Conservation (phyloP, 2,888 invertebrate genomes). For the Cloeon dipterum region DNA sequence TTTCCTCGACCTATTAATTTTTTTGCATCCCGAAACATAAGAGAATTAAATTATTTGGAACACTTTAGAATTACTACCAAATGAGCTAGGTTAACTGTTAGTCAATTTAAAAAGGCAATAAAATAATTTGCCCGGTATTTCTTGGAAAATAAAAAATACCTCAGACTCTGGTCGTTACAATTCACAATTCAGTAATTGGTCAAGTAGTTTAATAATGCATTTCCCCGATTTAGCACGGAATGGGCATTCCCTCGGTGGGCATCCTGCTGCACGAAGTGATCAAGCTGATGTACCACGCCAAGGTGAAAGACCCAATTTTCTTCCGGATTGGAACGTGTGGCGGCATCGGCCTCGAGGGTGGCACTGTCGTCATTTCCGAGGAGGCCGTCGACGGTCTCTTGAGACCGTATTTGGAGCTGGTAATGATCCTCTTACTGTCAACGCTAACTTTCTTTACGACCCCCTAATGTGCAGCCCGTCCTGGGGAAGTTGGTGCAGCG, state of each 20-base stretch:
- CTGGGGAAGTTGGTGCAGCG: slow-evolving; percentile 61
- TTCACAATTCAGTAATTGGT: too few relatives aligned
- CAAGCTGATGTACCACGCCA: slow-evolving; percentile 88
- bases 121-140: background rate
- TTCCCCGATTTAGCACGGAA: slow-evolving; percentile 58
- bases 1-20: too few relatives aligned
- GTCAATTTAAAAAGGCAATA: background rate
- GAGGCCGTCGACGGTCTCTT: slow-evolving; percentile 77
- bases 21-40: too few relatives aligned
- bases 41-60: too few relatives aligned
- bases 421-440: too few relatives aligned
- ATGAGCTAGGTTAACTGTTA: too few relatives aligned
- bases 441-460: too few relatives aligned
- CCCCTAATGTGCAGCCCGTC: slow-evolving; percentile 43
- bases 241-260: slow-evolving; percentile 91
- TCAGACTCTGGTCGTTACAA: too few relatives aligned
- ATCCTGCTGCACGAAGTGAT: slow-evolving; percentile 90
- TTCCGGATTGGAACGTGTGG: slow-evolving; percentile 88
- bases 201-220: background rate
- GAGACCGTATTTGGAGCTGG: slow-evolving; percentile 60
- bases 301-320: slow-evolving; percentile 68
- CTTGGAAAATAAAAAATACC: too few relatives aligned
- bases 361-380: slow-evolving; percentile 82
- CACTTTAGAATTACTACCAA: too few relatives aligned
- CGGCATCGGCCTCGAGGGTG: slow-evolving; percentile 76